phyloP scores from a whole-genome alignment of 1,140 invertebrate species.

The Caerostris extrusa region DNA sequence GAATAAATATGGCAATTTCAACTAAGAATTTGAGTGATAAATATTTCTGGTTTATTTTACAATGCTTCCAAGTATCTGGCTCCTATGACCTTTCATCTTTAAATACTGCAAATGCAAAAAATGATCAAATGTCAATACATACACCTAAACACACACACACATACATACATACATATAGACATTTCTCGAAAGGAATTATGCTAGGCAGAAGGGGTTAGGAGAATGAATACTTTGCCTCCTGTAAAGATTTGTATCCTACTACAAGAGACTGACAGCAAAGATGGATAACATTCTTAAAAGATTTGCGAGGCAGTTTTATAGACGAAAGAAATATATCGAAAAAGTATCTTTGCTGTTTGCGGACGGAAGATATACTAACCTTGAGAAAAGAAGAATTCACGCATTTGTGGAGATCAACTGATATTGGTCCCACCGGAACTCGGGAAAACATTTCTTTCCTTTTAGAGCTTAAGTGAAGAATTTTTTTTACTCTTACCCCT shows the following conservation, averaged over 20 bases:
- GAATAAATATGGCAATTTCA: too few species aligned
- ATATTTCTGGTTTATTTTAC: too few species aligned
- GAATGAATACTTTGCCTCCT: background rate
- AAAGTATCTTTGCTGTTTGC: conserved; percentile 50
- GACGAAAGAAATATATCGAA: conserved; percentile 44
- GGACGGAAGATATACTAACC: conserved; percentile 3
- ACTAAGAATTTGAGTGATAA: too few species aligned
- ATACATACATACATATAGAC: too few species aligned
- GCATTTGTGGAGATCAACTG: conserved; percentile 63
- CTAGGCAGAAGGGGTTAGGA: background rate
- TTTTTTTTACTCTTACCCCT: background rate
- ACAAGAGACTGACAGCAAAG: conserved; percentile 60
- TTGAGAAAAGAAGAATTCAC: conserved; percentile 4
- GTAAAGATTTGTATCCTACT: conserved; percentile 50
- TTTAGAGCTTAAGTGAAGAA: conserved; percentile 44
- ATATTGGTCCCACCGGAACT: conserved; percentile 49
- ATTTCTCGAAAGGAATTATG: background rate
- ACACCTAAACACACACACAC: too few species aligned
- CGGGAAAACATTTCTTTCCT: conserved; percentile 56
- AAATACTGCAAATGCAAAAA: too few species aligned
- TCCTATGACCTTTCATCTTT: too few species aligned
- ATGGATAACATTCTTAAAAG: conserved; percentile 75
- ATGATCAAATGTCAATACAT: too few species aligned
- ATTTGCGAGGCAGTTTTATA: conserved; percentile 70
- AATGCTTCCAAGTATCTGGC: too few species aligned